Evolutionary conservation across 2,797 vertebrate genomes (phyloP).

Genomic region (Ataeniobius toweri): DNA sequence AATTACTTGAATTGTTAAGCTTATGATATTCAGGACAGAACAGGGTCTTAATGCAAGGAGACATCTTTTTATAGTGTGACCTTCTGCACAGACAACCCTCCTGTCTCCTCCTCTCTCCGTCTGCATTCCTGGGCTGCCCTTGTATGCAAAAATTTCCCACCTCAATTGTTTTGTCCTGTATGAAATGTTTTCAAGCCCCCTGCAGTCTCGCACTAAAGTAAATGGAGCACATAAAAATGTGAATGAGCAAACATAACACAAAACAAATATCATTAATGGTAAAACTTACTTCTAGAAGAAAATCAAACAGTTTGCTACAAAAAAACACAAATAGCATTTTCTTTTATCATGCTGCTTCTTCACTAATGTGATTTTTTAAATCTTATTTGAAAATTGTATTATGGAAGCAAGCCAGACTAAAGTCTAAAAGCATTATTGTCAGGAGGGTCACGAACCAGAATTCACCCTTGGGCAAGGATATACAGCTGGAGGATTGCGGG

Average conservation of each 20-base stretch:
- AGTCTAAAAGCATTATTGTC: slow-evolving; percentile 33
- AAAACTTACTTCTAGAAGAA: background rate
- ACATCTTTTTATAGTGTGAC: slow-evolving; percentile 68
- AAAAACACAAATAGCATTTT: slow-evolving; percentile 1
- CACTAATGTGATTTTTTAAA: background rate
- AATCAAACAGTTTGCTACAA: background rate
- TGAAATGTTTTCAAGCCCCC: slow-evolving; percentile 8
- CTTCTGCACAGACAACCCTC: slow-evolving; percentile 57
- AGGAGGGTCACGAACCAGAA: slow-evolving; percentile 17
- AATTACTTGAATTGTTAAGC: slow-evolving; percentile 35
- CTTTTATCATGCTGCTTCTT: background rate
- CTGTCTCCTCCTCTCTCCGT: slow-evolving; percentile 13
- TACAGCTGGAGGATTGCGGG: slow-evolving; percentile 30
- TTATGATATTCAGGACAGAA: slow-evolving; percentile 44
- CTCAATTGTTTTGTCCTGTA: slow-evolving; percentile 16
- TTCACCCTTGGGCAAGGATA: slow-evolving; percentile 44
- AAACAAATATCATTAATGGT: background rate
- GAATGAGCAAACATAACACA: slow-evolving; percentile 5
- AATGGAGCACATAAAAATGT: background rate
- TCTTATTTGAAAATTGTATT: slow-evolving; percentile 10
- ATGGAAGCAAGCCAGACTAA: slow-evolving; percentile 15
- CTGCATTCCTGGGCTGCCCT: slow-evolving; percentile 26
- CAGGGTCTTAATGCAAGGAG: slow-evolving; percentile 60
- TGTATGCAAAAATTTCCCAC: slow-evolving; percentile 30
- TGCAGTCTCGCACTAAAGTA: slow-evolving; percentile 11